A percentile compares a stretch with the other conserved stretches of the same genome.
These are phyloP conservation scores for Ciconia stormi DNA, from an alignment of 2,113 vertebrate genomes.

Conservation along the genomic window DNA sequence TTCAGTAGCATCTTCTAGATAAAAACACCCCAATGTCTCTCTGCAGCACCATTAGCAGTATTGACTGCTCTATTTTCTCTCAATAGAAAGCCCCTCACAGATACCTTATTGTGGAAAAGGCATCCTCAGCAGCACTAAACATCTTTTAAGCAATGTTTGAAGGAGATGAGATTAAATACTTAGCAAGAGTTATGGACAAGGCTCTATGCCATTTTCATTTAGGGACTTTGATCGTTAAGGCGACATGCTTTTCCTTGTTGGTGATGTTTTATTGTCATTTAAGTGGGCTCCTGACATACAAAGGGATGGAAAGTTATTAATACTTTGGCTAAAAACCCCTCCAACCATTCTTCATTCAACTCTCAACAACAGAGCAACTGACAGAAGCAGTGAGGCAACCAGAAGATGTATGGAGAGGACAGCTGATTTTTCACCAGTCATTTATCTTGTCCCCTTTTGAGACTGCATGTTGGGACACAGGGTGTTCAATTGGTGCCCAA, in stretches of 20 bases:
- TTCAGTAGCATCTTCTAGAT: constrained; percentile 40
- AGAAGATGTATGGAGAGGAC: not conserved
- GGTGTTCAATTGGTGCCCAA: not conserved
- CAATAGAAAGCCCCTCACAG: constrained; percentile 12
- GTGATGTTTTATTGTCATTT: constrained; percentile 34
- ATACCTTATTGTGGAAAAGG: constrained; percentile 4
- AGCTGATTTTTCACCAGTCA: not conserved
- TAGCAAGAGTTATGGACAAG: constrained; percentile 18
- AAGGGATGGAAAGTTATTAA: constrained; percentile 13
- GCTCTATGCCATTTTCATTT: constrained; percentile 47
- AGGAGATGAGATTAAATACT: constrained; percentile 50
- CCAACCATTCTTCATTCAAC: not conserved
- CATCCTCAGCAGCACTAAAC: constrained; percentile 2
- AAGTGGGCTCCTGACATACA: constrained; percentile 9
- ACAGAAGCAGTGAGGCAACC: not conserved
- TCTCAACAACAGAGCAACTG: not conserved
- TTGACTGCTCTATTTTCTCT: constrained; percentile 59
- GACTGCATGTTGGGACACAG: not conserved
- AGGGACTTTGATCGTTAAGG: not conserved
- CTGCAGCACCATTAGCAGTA: constrained; percentile 51
- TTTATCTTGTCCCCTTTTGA: constrained; percentile 17
- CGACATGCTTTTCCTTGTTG: not conserved
- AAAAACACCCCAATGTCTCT: constrained; percentile 47
- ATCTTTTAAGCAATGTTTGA: constrained; percentile 11
- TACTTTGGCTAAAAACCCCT: not conserved